Percentiles rank a stretch among this genome's conserved stretches.
Conservation (phyloP, 2,113 vertebrate genomes). For the Nestor notabilis region DNA sequence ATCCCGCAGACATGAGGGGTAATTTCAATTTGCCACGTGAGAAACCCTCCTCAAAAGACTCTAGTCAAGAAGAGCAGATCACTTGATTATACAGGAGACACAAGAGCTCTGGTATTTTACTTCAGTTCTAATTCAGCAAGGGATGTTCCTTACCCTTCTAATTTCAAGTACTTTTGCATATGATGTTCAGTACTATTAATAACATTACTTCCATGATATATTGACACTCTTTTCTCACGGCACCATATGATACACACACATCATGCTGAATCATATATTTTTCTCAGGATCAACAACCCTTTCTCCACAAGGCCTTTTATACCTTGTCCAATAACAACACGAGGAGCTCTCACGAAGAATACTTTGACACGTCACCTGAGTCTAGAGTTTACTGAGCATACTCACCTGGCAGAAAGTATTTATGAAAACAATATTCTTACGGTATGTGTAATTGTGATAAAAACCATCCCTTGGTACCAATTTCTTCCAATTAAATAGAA, state of each 20-base stretch:
- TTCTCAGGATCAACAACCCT: neutral
- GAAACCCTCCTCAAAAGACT: neutral
- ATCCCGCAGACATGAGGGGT: neutral
- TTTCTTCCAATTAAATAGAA: conserved; percentile 1
- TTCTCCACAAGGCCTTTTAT: neutral
- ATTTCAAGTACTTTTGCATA: neutral
- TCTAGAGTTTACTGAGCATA: neutral
- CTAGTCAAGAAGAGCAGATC: neutral
- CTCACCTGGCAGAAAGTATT: neutral
- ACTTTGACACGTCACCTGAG: neutral
- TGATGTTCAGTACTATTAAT: neutral
- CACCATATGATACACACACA: neutral
- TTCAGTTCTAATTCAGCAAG: neutral
- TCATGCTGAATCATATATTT: neutral
- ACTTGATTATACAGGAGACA: neutral
- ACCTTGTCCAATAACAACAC: neutral
- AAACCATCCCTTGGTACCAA: neutral
- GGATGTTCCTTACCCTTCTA: neutral
- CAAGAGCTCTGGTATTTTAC: neutral
- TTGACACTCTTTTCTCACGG: neutral
- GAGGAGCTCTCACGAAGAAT: neutral
- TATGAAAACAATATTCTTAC: neutral
- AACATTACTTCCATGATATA: neutral
- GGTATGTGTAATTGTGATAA: neutral
- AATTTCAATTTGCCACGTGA: neutral